A percentile compares a stretch with the other conserved stretches of the same genome.
These are phyloP conservation scores for Ascidia mentula DNA, from an alignment of 23 tunicate species.

Conservation along the genomic window DNA sequence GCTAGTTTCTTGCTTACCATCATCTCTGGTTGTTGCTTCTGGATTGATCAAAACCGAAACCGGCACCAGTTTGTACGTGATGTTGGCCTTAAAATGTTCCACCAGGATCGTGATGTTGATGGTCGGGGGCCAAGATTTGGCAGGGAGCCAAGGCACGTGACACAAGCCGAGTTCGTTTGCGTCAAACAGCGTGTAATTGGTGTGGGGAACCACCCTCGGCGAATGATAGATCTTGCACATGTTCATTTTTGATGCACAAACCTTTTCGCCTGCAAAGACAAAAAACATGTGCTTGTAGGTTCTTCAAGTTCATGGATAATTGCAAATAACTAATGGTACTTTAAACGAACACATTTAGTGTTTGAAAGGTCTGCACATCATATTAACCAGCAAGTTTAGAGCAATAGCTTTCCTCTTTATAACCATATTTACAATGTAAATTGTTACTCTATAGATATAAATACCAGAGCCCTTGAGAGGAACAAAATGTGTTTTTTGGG, in stretches of 20 bases:
- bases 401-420: no score
- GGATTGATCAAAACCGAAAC: not conserved
- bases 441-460: no score
- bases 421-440: no score
- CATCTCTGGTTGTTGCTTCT: not conserved
- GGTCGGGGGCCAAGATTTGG: not conserved
- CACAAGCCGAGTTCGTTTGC: not conserved
- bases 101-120: not conserved
- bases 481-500: no score
- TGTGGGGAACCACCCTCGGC: not conserved
- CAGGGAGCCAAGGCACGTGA: not conserved
- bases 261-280: not conserved
- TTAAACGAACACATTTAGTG: no score
- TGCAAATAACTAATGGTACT: no score
- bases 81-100: not conserved
- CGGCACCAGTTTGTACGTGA: not conserved
- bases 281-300: not conserved
- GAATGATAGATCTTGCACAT: not conserved
- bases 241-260: not conserved
- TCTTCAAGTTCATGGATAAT: no score
- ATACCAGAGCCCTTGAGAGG: no score
- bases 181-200: not conserved
- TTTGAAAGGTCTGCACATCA: no score
- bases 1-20: not conserved
- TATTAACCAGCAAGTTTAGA: no score